Base-by-base conservation (phyloP, 2,888 invertebrate genomes). In the Xanthostigma xanthostigma region DNA sequence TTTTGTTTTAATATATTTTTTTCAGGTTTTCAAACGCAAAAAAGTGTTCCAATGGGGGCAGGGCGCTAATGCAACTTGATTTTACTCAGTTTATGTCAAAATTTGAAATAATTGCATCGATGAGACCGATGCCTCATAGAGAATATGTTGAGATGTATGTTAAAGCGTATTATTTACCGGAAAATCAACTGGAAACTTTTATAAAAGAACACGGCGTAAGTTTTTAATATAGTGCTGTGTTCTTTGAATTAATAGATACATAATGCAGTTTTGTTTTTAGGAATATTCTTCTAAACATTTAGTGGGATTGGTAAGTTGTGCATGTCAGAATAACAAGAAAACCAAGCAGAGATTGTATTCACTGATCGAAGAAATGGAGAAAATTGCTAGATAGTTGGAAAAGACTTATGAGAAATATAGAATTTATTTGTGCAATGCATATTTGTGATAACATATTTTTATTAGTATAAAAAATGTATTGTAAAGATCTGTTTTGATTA, bases 31-130 rank as follows among this genome's bases (percentile, higher is more conserved):
- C 92, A 0, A 84, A 82, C 59, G 87, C 90, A 0, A 90, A 86
- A 53, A 94, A 92, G 64, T 98, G 98, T 67, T 87, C 93, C 0
- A 92, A 93, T 57, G 96, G 93, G 27, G 98, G 98, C 0, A 72
- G 98, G 38, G 97, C 94, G 0, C 68, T 98, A 9, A 98, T 98
- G 97, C 96, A 96, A 62, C 71, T 98, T 17, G 98, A 98, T 71
- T 96, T 93, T 61, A 89, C 93, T 8, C 96, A 97, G 64, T 81
- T 96, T 53, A 78, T 93, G 55, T 81, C 89, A 17, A 93, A 95
- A 63, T 72, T 92, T 46, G 94, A 96, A 65, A 81, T 85, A 59
- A 79, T 95, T 48, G 85, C 92, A 0, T 78, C 79, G 1, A 63
- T 92, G 8, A 82, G 83, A 60, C 93, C 93, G 3, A 73, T 92